Conservation (phyloP, 2,113 vertebrate genomes). For the Leptocoma aspasia region DNA sequence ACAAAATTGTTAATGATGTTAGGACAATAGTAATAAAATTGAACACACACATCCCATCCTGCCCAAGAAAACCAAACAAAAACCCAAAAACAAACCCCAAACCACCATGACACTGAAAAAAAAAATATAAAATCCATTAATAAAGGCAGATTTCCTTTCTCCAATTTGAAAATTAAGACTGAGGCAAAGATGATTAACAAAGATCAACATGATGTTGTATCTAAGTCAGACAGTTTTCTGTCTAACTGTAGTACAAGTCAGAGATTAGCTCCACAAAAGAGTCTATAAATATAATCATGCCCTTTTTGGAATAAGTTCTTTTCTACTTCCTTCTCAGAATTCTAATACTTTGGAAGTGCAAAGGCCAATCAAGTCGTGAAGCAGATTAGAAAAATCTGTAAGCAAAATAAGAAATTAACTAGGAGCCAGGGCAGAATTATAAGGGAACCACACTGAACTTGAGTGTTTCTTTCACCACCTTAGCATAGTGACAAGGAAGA, state of each 20-base stretch:
- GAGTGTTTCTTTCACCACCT: not conserved
- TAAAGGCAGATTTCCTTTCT: not conserved
- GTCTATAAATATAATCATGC: not conserved
- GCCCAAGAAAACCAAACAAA: not conserved
- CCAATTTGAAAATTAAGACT: not conserved
- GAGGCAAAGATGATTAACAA: not conserved
- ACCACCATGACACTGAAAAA: not conserved
- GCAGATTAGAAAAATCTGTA: not conserved
- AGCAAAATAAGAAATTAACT: not conserved
- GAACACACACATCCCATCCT: accelerated
- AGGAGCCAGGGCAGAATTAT: not conserved
- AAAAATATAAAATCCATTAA: not conserved
- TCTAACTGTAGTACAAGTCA: not conserved
- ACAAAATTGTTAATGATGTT: not conserved
- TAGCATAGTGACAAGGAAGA: not conserved
- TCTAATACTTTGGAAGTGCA: not conserved
- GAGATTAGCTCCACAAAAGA: not conserved
- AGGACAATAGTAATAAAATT: not conserved
- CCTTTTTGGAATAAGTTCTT: not conserved
- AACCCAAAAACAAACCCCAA: not conserved
- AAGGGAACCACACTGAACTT: not conserved
- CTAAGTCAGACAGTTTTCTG: not conserved
- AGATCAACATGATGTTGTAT: not conserved
- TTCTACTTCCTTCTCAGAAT: not conserved
- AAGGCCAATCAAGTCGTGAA: not conserved